Conservation (phyloP, 2,113 vertebrate genomes). For the crab-eating macaque (Macaca fascicularis) region T2T-MFA8v1.1 NC_088387.1:39198001-39198500, state of each 20-base stretch:
- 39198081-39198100: neutral
- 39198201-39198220: neutral
- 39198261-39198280: neutral
- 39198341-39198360: neutral
- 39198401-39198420: neutral
- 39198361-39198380: neutral
- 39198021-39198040: neutral
- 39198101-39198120: neutral
- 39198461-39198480: neutral
- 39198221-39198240: neutral
- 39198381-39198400: neutral
- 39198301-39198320: neutral
- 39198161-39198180: conserved; percentile 15
- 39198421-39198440: neutral
- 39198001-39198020: neutral
- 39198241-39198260: neutral
- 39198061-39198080: neutral
- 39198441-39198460: neutral
- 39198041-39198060: neutral
- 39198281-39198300: neutral
- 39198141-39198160: neutral
- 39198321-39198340: neutral
- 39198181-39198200: neutral
- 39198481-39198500: neutral
- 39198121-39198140: neutral